Conservation (phyloP, 2,888 invertebrate genomes). For the Phaonia tiefii region DNA sequence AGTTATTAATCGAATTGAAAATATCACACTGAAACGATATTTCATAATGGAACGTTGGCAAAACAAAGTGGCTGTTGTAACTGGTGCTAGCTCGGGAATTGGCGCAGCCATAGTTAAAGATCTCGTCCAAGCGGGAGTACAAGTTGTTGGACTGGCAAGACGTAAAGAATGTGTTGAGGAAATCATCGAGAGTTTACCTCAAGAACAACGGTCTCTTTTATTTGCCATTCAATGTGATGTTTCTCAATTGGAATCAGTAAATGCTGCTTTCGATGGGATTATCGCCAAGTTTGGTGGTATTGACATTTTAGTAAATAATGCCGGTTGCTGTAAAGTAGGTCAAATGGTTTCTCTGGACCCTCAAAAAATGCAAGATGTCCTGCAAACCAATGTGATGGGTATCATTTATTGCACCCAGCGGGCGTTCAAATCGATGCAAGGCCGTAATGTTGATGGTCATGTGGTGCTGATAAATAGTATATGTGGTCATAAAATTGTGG, state of each 20-base stretch:
- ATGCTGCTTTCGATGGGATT: constrained; percentile 80
- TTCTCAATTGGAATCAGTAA: constrained; percentile 81
- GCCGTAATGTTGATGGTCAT: constrained; percentile 76
- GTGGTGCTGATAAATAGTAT: constrained; percentile 80
- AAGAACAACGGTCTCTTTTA: constrained; percentile 50
- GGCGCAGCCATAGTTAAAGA: constrained; percentile 81
- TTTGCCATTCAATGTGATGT: constrained; percentile 80
- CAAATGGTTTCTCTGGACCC: constrained; percentile 49
- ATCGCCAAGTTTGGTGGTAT: constrained; percentile 81
- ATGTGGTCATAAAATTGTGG: constrained; percentile 63
- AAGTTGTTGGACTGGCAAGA: constrained; percentile 82
- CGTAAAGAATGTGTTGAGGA: constrained; percentile 69
- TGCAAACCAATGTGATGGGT: constrained; percentile 77
- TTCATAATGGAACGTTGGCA: constrained; percentile 83
- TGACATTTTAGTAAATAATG: constrained; percentile 83
- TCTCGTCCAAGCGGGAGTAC: constrained; percentile 81
- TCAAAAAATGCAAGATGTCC: constrained; percentile 74
- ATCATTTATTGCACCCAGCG: constrained; percentile 79
- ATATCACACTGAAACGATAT: too few relatives aligned
- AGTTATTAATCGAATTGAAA: too few relatives aligned
- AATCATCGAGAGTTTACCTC: constrained; percentile 59
- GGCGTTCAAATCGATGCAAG: constrained; percentile 80
- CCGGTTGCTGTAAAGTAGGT: constrained; percentile 69
- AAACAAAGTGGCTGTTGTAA: constrained; percentile 83
- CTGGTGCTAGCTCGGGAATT: constrained; percentile 84